Base-by-base conservation (phyloP, 2,113 vertebrate species). In the Zosterops pallidus region DNA sequence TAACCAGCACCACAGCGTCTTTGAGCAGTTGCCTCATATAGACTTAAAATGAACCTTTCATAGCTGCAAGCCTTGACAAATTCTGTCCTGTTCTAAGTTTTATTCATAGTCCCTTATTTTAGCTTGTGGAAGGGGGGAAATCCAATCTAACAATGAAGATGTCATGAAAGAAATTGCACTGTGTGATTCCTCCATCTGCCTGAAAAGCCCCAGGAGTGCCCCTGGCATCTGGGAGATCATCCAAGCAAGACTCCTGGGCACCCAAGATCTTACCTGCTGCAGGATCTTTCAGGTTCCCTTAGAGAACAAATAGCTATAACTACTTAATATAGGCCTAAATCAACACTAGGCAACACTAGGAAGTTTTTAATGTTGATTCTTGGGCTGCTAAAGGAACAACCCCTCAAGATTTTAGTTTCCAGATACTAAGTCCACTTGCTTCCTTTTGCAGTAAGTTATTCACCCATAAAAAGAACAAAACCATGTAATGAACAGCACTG, bases 111-210 rank as follows among this genome's bases (percentile, higher is more conserved):
- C 52, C 49, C 21, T 79, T 42, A 63, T 71, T 82, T 90, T 39
- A 68, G 17, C 11, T 9, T 1, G 3, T 12, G 12, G 7, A 6
- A 24, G 5, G 3, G 1, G 24, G 21, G 8, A 71, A 76, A 62
- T 67, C 44, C 41, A 72, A 29, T 28, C 17, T 28, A 44, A 56
- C 2, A 2, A 37, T 24, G 16, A 47, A 76, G 26, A 67, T 42
- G 9, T 7, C 57, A 37, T 20, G 23, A 64, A 68, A 62, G 9
- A 47, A 87, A 33, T 3, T 5, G 49, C 55, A 25, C 21, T 20
- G 20, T 20, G 10, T 6, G 9, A 39, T 57, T 50, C 52, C 31
- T 56, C 31, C 3, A 1, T 35, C 29, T 42, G 56, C 17, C 44
- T 92, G 57, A 22, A 9, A 20, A 63, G 13, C 19, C 78, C 47